A percentile compares a stretch with the other conserved stretches of the same genome.
Conservation (phyloP, 2,113 vertebrate species). For the Leucoraja erinaceus region DNA sequence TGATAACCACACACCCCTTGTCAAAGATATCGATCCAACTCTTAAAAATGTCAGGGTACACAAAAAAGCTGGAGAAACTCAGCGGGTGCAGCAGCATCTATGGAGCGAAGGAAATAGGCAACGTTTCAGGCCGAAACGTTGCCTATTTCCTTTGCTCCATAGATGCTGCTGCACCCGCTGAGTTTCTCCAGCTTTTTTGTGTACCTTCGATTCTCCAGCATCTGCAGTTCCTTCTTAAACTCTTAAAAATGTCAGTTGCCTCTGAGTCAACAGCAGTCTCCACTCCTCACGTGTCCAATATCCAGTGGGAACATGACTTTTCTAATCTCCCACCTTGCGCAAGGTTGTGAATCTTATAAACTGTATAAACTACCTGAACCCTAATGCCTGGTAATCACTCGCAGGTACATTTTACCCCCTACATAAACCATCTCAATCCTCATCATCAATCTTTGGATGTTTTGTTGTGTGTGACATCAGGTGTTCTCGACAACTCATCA, state of each 20-base stretch:
- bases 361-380: conserved; percentile 22
- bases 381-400: conserved; percentile 29
- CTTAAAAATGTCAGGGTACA: conserved; percentile 37
- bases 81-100: no score
- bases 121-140: no score
- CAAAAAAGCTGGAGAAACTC: no score
- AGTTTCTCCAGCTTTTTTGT: no score
- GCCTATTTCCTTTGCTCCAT: no score
- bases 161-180: no score
- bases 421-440: conserved; percentile 30
- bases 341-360: conserved; percentile 34
- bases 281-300: neutral
- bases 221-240: no score
- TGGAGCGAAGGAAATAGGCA: no score
- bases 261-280: neutral
- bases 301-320: neutral
- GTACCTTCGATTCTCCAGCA: no score
- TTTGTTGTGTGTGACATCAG: conserved; percentile 30
- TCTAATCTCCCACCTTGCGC: conserved; percentile 20
- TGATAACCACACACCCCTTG: conserved; percentile 6
- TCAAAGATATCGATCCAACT: conserved; percentile 28
- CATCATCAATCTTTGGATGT: conserved; percentile 9
- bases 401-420: neutral
- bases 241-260: conserved; percentile 34
- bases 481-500: conserved; percentile 24